A percentile compares a stretch with the other conserved stretches of the same genome.
Evolutionary conservation across 2,797 vertebrate genomes (phyloP).

Genomic region (Lacerta viridis): DNA sequence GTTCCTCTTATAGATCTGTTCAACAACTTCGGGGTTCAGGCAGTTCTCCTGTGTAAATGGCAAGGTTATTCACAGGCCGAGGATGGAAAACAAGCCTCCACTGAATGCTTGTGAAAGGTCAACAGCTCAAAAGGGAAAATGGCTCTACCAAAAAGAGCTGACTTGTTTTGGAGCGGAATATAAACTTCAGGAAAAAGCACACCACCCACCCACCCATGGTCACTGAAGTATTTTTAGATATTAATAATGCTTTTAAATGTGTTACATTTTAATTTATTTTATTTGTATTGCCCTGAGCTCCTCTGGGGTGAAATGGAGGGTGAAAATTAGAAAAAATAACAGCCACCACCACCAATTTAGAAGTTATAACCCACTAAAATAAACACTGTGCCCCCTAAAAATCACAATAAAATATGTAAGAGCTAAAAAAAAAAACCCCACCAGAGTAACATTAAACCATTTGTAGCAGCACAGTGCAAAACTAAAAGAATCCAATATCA

Average conservation of each 20-base stretch:
- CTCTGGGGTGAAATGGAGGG: background rate
- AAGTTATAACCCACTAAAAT: background rate
- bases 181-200: background rate
- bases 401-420: background rate
- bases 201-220: background rate
- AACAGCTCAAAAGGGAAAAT: background rate
- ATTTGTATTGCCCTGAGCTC: too few relatives aligned
- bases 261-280: too few relatives aligned
- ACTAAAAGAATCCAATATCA: background rate
- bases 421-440: too few relatives aligned
- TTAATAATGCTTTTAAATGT: too few relatives aligned
- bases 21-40: conserved; percentile 93
- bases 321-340: too few relatives aligned
- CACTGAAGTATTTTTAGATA: background rate
- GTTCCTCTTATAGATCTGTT: conserved; percentile 97
- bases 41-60: conserved; percentile 90
- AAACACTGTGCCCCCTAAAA: background rate
- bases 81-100: conserved; percentile 5
- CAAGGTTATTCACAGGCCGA: background rate
- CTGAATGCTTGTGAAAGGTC: background rate
- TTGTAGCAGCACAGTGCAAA: background rate
- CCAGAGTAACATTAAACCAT: background rate
- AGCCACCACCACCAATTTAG: background rate
- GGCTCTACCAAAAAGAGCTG: background rate
- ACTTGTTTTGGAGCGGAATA: background rate